Evolutionary conservation across 2,888 invertebrate genomes (phyloP).

Genomic region (Noctua pronuba): DNA sequence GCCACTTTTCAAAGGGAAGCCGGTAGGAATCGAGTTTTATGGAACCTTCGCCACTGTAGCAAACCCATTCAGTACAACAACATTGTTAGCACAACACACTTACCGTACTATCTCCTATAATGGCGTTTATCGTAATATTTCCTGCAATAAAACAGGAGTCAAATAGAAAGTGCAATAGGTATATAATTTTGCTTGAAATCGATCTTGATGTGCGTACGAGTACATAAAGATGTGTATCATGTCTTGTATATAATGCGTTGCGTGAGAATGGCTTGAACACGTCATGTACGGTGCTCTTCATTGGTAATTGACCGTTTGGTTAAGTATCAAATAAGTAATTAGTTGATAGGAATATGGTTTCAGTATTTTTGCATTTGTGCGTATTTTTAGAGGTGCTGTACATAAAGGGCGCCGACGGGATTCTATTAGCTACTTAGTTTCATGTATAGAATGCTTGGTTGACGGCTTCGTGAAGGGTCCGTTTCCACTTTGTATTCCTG

Average conservation of each 20-base stretch:
- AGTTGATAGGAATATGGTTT: conserved; percentile 19
- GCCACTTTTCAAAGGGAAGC: too few relatives aligned
- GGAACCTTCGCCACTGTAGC: too few relatives aligned
- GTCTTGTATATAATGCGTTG: conserved; percentile 66
- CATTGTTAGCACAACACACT: conserved; percentile 40
- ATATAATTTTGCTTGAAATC: conserved; percentile 69
- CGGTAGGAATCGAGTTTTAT: too few relatives aligned
- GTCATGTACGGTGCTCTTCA: conserved; percentile 68
- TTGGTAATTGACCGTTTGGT: conserved; percentile 29
- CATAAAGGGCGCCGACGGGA: background rate
- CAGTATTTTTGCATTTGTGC: background rate
- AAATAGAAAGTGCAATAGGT: conserved; percentile 72
- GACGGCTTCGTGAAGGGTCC: background rate
- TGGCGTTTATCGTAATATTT: conserved; percentile 64
- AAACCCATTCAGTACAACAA: conserved; percentile 19
- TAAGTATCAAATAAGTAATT: conserved; percentile 6
- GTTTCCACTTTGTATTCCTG: background rate
- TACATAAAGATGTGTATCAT: conserved; percentile 59
- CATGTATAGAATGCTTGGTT: background rate
- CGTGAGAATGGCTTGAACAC: conserved; percentile 72
- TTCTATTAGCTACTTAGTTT: background rate
- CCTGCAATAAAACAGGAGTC: conserved; percentile 68
- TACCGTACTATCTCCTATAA: conserved; percentile 33
- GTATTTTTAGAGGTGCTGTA: background rate
- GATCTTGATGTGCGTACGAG: conserved; percentile 69